Conservation (phyloP, 1,140 invertebrate genomes). For the Drosophila nigrodunni region DNA sequence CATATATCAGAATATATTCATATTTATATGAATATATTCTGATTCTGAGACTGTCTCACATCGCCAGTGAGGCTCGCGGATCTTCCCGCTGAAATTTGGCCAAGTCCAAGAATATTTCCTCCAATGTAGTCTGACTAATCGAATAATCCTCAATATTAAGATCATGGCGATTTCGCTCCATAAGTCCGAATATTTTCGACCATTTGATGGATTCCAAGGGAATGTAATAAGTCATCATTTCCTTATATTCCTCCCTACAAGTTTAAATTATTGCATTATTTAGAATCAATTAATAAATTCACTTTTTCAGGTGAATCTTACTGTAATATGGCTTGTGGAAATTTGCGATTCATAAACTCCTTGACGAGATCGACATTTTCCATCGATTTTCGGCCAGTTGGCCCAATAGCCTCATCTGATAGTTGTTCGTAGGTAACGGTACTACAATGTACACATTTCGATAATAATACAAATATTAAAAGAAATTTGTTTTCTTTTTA, state of each 20-base stretch:
- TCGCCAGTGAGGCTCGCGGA: conserved; percentile 33
- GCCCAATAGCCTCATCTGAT: neutral
- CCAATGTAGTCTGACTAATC: conserved; percentile 92
- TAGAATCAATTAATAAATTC: neutral
- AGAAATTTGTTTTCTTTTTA: neutral
- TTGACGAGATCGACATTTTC: conserved; percentile 70
- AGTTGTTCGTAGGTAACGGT: neutral
- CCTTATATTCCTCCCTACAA: conserved; percentile 89
- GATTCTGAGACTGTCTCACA: conserved; percentile 55
- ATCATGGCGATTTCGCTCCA: conserved; percentile 87
- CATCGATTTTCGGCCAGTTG: neutral
- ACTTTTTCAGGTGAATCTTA: conserved; percentile 52
- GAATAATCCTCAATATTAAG: conserved; percentile 92
- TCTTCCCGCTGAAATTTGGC: conserved; percentile 83
- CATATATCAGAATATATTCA: too few relatives aligned
- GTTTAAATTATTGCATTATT: neutral
- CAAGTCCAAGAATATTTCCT: conserved; percentile 89
- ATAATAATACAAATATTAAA: neutral
- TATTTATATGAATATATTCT: neutral
- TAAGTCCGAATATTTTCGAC: conserved; percentile 90
- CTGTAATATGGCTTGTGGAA: conserved; percentile 84
- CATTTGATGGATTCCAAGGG: conserved; percentile 87
- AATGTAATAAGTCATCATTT: conserved; percentile 91
- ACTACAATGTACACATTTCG: neutral
- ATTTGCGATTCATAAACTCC: conserved; percentile 84